Evolutionary conservation across 2,888 invertebrate species (phyloP).

Genomic region (Tromatobia lineatoria): DNA sequence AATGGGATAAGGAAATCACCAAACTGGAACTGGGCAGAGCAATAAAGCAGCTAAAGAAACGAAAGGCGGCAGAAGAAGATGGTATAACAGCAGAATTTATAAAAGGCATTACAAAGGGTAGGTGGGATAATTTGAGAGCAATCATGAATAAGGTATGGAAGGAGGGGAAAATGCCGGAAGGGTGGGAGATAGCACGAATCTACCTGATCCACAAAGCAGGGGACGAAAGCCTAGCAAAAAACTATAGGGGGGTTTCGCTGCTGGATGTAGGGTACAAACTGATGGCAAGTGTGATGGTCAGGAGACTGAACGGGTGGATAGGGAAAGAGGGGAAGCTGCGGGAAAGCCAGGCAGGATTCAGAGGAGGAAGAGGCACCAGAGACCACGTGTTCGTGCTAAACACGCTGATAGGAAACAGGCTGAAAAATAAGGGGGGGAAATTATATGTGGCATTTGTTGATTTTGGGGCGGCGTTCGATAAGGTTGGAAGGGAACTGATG

Average conservation of each 20-base stretch:
- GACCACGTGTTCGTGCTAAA: constrained; percentile 64
- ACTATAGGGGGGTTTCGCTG: neutral
- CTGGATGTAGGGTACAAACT: constrained; percentile 1
- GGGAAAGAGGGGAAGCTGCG: constrained; percentile 30
- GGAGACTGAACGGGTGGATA: neutral
- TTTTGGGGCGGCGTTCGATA: constrained; percentile 67
- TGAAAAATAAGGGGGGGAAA: constrained; percentile 52
- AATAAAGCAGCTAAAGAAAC: constrained; percentile 20
- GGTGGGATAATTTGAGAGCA: neutral
- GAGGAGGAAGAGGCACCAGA: constrained; percentile 55
- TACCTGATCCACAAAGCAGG: neutral
- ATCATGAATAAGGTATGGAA: neutral
- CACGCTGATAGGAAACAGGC: too few relatives aligned
- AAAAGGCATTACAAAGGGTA: constrained; percentile 14
- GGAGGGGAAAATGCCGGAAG: neutral
- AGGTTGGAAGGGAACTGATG: constrained; percentile 60
- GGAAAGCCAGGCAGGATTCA: constrained; percentile 67
- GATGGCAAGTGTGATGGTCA: neutral
- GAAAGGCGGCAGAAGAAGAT: constrained; percentile 44
- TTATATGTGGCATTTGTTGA: constrained; percentile 61
- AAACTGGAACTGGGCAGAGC: constrained; percentile 9
- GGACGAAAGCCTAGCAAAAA: neutral
- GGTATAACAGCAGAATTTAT: constrained; percentile 52
- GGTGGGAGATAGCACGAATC: neutral
- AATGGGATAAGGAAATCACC: constrained; percentile 2